phyloP scores from a whole-genome alignment of 2,113 vertebrate genomes.

The Astatoreochromis straeleni region DNA sequence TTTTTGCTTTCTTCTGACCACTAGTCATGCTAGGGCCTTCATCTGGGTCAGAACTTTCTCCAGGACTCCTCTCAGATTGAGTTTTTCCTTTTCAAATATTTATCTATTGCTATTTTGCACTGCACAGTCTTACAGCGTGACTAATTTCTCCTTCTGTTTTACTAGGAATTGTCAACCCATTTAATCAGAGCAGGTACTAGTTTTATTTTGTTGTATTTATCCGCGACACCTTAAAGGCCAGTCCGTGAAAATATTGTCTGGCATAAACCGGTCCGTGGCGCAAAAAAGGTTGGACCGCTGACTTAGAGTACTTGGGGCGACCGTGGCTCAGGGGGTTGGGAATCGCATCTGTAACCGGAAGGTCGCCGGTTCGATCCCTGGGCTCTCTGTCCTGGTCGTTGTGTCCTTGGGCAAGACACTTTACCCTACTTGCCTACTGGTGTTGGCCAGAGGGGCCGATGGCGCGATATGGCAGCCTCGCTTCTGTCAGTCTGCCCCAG shows the following conservation, averaged over 20 bases:
- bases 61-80: neutral
- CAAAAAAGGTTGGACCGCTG: neutral
- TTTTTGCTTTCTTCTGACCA: neutral
- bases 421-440: no score
- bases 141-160: neutral
- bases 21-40: neutral
- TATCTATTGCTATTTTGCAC: neutral
- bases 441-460: no score
- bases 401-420: no score
- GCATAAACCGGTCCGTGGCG: neutral
- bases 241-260: neutral
- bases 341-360: no score
- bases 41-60: neutral
- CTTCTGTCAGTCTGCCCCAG: no score
- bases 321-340: no score
- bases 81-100: neutral
- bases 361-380: no score
- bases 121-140: fast-evolving
- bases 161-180: neutral
- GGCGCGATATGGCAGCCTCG: no score
- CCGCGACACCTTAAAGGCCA: fast-evolving
- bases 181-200: neutral
- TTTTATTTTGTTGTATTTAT: neutral
- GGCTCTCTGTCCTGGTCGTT: no score
- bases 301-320: neutral